phyloP scores from a whole-genome alignment of 1,140 invertebrate genomes.

The Belonocnema kinseyi region DNA sequence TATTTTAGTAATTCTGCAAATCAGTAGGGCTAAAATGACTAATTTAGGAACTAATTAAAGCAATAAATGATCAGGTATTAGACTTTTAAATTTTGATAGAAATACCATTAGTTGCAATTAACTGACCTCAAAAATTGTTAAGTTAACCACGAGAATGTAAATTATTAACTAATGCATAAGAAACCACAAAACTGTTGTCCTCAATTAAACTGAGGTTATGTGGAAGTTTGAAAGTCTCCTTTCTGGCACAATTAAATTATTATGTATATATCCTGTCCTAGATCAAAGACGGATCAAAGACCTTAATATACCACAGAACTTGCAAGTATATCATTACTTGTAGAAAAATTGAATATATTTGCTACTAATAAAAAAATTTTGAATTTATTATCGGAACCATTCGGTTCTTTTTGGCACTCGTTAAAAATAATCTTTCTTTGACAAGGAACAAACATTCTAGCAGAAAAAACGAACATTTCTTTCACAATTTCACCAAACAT shows the following conservation, averaged over 20 bases:
- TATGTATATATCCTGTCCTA: neutral
- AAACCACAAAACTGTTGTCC: conserved; percentile 29
- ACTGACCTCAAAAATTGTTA: neutral
- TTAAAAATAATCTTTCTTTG: too few relatives aligned
- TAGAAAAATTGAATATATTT: neutral
- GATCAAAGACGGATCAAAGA: neutral
- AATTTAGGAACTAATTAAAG: too few relatives aligned
- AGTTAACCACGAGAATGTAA: neutral
- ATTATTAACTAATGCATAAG: conserved; percentile 10
- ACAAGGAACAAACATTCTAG: too few relatives aligned
- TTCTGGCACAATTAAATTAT: neutral
- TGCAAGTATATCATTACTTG: neutral
- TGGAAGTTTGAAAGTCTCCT: neutral
- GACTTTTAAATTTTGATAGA: too few relatives aligned
- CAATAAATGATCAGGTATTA: too few relatives aligned
- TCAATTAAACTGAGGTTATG: neutral
- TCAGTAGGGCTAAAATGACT: too few relatives aligned
- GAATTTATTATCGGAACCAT: too few relatives aligned
- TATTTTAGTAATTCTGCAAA: too few relatives aligned
- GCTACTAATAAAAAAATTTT: too few relatives aligned
- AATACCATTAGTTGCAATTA: neutral
- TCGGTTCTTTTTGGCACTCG: too few relatives aligned
- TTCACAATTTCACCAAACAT: too few relatives aligned
- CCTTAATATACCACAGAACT: neutral
- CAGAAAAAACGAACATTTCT: too few relatives aligned